Evolutionary conservation across 1,140 invertebrate species (phyloP).

Genomic region (Anadara kagoshimensis): DNA sequence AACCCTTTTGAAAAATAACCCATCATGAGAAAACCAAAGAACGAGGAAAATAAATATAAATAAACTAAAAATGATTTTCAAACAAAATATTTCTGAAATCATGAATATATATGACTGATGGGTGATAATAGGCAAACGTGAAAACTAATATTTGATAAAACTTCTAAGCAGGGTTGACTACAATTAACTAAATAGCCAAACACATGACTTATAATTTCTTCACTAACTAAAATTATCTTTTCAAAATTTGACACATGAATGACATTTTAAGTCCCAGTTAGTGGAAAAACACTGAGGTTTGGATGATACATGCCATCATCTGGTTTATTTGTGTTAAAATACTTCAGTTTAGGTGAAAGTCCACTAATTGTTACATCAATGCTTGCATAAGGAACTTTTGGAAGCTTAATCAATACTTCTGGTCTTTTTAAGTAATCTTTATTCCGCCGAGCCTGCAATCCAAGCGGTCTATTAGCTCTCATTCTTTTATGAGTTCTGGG

Average conservation of each 20-base stretch:
- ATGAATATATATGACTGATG: too few relatives aligned
- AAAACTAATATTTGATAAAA: too few relatives aligned
- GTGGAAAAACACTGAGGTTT: slow-evolving; percentile 1
- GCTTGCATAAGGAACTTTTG: slow-evolving; percentile 60
- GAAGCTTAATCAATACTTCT: slow-evolving; percentile 55
- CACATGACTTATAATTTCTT: too few relatives aligned
- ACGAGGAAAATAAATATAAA: too few relatives aligned
- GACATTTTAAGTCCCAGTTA: not conserved
- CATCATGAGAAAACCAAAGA: too few relatives aligned
- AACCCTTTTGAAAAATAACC: too few relatives aligned
- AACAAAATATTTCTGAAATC: too few relatives aligned
- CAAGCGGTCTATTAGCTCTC: slow-evolving; percentile 41
- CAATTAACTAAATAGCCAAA: too few relatives aligned
- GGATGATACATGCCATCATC: slow-evolving; percentile 47
- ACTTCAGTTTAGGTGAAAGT: slow-evolving; percentile 56
- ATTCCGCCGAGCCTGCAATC: slow-evolving; percentile 29
- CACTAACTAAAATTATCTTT: too few relatives aligned
- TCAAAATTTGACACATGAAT: not conserved
- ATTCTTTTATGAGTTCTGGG: slow-evolving; percentile 39
- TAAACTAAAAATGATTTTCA: too few relatives aligned
- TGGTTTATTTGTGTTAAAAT: slow-evolving; percentile 53
- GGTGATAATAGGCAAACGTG: too few relatives aligned
- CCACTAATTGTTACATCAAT: slow-evolving; percentile 56
- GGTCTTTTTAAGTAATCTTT: slow-evolving; percentile 40
- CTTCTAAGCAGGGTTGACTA: too few relatives aligned